Base-by-base conservation (phyloP, 2,797 vertebrate genomes). In the Aplochiton taeniatus region DNA sequence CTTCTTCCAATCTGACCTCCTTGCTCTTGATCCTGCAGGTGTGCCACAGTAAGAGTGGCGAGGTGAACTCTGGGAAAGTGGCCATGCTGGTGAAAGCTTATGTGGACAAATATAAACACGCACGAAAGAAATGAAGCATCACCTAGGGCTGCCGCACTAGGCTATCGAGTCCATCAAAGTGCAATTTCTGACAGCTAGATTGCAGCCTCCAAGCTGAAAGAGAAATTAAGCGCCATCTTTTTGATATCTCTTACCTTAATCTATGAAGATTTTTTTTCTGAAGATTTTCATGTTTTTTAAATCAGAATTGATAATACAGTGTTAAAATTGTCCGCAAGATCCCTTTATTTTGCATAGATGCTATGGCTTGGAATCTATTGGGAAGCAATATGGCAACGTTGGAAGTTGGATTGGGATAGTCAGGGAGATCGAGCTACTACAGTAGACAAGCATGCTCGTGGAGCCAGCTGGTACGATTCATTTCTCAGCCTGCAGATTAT, bases 31-130 rank as follows among this genome's bases (percentile, higher is more conserved):
- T 63, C 16, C 58, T 11, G 63, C 80, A 99, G 97, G 93, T 99
- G 69, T 98, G 96, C 88, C 95, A 97, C 74, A 99, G 97, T 91
- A 99, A 97, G 87, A 99, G 97, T 0, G 96, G 97, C 45, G 97
- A 99, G 91, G 97, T 98, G 65, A 96, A 98, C 88, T 91, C 97
- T 72, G 93, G 92, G 31, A 99, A 99, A 87, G 97, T 99, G 86
- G 96, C 96, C 65, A 99, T 95, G 87, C 91, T 99, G 63, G 95
- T 99, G 73, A 98, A 96, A 85, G 97, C 97, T 0, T 99, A 99
- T 11, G 96, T 98, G 70, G 96, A 99, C 91, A 99, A 98, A 87
- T 98, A 99, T 88, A 98, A 97, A 81, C 94, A 96, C 65, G 93
- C 91, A 43, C 94, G 96, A 86, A 93, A 95, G 91, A 96, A 93